Evolutionary conservation across 1,140 invertebrate species (phyloP).

Genomic region (Aradophagus sp.): DNA sequence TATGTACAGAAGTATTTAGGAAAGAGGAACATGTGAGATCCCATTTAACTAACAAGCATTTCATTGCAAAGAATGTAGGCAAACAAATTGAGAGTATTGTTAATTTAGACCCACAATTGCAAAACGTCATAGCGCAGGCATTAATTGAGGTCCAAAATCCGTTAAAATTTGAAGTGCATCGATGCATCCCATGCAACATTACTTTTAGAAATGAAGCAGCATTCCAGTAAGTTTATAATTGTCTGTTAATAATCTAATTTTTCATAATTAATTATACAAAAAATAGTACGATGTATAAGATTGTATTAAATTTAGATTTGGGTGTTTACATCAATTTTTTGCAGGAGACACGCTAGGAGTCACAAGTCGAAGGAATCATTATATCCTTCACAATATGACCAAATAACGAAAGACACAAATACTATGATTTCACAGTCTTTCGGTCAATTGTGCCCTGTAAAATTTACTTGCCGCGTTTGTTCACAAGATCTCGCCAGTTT

Average conservation of each 20-base stretch:
- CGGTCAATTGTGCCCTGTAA: slow-evolving; percentile 57
- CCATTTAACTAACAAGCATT: slow-evolving; percentile 55
- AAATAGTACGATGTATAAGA: too few species aligned
- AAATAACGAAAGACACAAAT: neutral
- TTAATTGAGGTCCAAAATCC: slow-evolving; percentile 38
- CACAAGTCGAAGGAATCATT: slow-evolving; percentile 54
- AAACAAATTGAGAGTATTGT: slow-evolving; percentile 4
- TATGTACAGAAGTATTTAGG: slow-evolving; percentile 62
- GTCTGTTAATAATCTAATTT: neutral
- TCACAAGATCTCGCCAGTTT: slow-evolving; percentile 60
- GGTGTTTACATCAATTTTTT: slow-evolving; percentile 1
- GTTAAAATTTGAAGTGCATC: slow-evolving; percentile 27
- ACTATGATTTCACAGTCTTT: slow-evolving; percentile 35
- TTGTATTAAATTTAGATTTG: too few species aligned
- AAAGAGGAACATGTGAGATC: slow-evolving; percentile 55
- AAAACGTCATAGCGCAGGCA: slow-evolving; percentile 24
- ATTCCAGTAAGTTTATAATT: slow-evolving; percentile 57
- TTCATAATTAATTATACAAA: neutral
- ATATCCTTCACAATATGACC: slow-evolving; percentile 14
- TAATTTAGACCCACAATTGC: slow-evolving; percentile 15
- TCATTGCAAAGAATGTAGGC: slow-evolving; percentile 22
- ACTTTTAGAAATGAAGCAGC: slow-evolving; percentile 59
- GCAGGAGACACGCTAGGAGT: slow-evolving; percentile 57
- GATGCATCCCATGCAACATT: slow-evolving; percentile 51
- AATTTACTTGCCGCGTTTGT: slow-evolving; percentile 64